Evolutionary conservation across 2,797 vertebrate genomes (phyloP).

Genomic region (Bradypodion ventrale): DNA sequence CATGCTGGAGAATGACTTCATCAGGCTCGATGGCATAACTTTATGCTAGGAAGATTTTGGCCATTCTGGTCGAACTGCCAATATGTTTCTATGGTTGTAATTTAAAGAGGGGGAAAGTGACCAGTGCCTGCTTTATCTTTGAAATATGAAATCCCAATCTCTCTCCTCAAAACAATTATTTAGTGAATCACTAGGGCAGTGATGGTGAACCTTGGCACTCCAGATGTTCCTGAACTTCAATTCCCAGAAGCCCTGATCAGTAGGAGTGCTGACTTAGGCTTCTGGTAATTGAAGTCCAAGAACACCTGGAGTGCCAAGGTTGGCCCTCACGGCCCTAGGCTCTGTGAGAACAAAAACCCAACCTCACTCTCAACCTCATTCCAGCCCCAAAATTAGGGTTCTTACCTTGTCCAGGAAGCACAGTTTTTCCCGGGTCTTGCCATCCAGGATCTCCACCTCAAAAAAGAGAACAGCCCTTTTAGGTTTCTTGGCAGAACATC

Average conservation of each 20-base stretch:
- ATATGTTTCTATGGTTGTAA: not conserved
- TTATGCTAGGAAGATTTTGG: not conserved
- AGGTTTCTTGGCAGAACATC: constrained; percentile 79
- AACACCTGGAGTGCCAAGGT: no score
- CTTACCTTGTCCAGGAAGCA: constrained; percentile 97
- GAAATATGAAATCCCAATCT: not conserved
- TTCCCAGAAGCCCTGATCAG: no score
- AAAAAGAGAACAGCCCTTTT: constrained; percentile 95
- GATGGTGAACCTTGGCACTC: no score
- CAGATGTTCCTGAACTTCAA: no score
- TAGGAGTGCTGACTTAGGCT: no score
- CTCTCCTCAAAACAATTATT: not conserved
- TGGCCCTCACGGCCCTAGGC: no score
- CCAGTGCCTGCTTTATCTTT: not conserved
- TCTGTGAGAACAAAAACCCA: not conserved
- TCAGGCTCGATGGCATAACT: no score
- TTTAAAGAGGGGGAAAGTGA: not conserved
- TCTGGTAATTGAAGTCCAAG: no score
- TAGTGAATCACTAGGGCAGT: not conserved
- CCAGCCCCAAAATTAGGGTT: not conserved
- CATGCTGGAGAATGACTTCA: no score
- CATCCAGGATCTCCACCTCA: constrained; percentile 97
- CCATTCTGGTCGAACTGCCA: not conserved
- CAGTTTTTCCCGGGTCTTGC: constrained; percentile 93
- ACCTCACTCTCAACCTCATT: not conserved